Evolutionary conservation across 2,113 vertebrate species (phyloP).

Genomic region (Ceuthmochares aereus): DNA sequence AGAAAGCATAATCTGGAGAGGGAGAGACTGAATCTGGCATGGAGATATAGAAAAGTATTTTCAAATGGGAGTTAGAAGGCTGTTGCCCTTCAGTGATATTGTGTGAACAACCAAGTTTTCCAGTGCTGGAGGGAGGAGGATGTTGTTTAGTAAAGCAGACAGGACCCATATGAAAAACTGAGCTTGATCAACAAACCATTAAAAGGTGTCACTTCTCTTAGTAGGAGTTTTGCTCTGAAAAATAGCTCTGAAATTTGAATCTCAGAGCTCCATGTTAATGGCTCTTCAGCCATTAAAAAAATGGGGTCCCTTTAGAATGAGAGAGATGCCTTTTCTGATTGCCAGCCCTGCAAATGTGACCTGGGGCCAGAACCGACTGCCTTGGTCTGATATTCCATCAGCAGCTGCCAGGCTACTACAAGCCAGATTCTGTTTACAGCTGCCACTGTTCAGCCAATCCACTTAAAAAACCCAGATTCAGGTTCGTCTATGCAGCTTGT

Average conservation of each 20-base stretch:
- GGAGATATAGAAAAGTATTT: not conserved
- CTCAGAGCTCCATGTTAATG: not conserved
- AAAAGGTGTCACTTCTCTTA: not conserved
- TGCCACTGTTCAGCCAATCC: not conserved
- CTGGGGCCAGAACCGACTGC: not conserved
- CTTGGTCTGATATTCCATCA: not conserved
- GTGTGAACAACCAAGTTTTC: not conserved
- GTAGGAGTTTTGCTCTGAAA: not conserved
- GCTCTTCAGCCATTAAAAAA: not conserved
- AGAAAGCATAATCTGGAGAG: not conserved
- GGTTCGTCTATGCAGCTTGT: not conserved
- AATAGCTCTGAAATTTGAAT: not conserved
- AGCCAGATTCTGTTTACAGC: not conserved
- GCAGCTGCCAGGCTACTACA: not conserved
- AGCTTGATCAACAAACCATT: not conserved
- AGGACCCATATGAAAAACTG: not conserved
- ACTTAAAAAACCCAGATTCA: not conserved
- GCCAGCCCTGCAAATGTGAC: not conserved
- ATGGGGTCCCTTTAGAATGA: not conserved
- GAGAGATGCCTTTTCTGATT: not conserved
- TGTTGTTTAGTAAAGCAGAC: not conserved
- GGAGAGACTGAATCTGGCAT: not conserved
- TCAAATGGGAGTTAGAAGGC: not conserved
- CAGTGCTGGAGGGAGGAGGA: not conserved
- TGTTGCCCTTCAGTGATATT: not conserved